Evolutionary conservation across 2,888 invertebrate species (phyloP).

Genomic region (Brachylomia viminalis): DNA sequence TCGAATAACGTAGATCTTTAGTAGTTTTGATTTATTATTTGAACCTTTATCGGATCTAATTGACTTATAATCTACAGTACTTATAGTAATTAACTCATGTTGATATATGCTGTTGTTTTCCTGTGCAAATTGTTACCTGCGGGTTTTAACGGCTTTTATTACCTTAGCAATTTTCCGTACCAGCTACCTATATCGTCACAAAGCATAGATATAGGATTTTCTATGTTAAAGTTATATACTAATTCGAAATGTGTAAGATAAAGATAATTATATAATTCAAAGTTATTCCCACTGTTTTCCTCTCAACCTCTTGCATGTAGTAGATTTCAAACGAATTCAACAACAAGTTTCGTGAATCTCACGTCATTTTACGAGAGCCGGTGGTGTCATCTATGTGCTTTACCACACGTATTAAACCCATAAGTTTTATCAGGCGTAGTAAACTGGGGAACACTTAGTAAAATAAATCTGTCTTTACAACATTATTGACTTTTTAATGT

Average conservation of each 20-base stretch:
- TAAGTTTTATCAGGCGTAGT: slow-evolving; percentile 8
- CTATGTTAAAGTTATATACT: background rate
- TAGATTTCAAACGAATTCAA: slow-evolving; percentile 25
- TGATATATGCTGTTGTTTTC: slow-evolving; percentile 31
- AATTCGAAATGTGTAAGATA: background rate
- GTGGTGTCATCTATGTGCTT: slow-evolving; percentile 18
- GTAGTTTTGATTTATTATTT: background rate
- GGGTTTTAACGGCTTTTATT: slow-evolving; percentile 45
- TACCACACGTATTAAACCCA: slow-evolving; percentile 10
- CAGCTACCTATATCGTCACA: background rate
- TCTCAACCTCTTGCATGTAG: background rate
- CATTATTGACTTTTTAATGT: slow-evolving; percentile 13
- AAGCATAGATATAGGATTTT: background rate
- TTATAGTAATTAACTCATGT: background rate
- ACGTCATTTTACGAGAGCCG: slow-evolving; percentile 36
- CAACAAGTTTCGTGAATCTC: slow-evolving; percentile 29
- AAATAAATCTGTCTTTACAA: slow-evolving; percentile 8
- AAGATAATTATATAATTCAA: background rate
- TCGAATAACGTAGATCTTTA: background rate
- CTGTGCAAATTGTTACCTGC: slow-evolving; percentile 25
- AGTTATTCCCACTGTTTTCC: slow-evolving; percentile 21
- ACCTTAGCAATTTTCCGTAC: slow-evolving; percentile 24
- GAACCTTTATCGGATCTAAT: background rate
- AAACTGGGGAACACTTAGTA: slow-evolving; percentile 8
- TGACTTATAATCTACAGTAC: background rate